Percentiles rank a stretch among this genome's conserved stretches.
Evolutionary conservation across 2,113 vertebrate species (phyloP).

Genomic region (Tyto alba): DNA sequence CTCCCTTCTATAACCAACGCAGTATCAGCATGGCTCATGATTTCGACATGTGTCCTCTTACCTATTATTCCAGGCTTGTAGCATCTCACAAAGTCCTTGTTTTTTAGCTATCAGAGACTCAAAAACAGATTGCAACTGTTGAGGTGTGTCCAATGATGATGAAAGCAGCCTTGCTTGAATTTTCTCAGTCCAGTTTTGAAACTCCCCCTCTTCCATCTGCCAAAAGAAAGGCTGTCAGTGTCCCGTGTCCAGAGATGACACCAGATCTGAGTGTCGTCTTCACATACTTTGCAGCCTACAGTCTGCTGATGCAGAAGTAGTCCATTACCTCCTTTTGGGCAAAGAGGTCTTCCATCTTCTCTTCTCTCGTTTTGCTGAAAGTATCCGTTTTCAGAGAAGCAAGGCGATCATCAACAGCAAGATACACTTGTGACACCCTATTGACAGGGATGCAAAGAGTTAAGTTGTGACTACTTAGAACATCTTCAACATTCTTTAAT

Average conservation of each 20-base stretch:
- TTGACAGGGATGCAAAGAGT: not conserved
- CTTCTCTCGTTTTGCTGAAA: slow-evolving; percentile 95
- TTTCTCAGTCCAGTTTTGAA: slow-evolving; percentile 93
- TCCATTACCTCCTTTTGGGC: slow-evolving; percentile 92
- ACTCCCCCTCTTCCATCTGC: slow-evolving; percentile 96
- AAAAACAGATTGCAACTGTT: slow-evolving; percentile 86
- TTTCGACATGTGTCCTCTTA: slow-evolving; percentile 20
- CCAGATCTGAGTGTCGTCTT: not conserved
- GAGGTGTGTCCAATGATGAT: slow-evolving; percentile 80
- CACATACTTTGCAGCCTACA: not conserved
- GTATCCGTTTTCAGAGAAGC: slow-evolving; percentile 96
- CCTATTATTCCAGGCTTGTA: slow-evolving; percentile 96
- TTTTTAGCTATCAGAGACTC: slow-evolving; percentile 95
- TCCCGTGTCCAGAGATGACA: not conserved
- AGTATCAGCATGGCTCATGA: not conserved
- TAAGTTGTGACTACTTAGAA: not conserved
- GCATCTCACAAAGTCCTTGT: slow-evolving; percentile 92
- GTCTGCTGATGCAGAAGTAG: not conserved
- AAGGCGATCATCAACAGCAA: slow-evolving; percentile 94
- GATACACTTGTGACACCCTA: slow-evolving; percentile 91
- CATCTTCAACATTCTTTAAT: not conserved
- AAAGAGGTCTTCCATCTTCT: slow-evolving; percentile 99
- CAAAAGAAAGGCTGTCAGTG: not conserved
- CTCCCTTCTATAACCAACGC: not conserved
- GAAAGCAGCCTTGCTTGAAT: slow-evolving; percentile 86